Percentiles rank a stretch among this genome's conserved stretches.
phyloP scores from a whole-genome alignment of 2,797 vertebrate species.

The Cichlasoma orientale region DNA sequence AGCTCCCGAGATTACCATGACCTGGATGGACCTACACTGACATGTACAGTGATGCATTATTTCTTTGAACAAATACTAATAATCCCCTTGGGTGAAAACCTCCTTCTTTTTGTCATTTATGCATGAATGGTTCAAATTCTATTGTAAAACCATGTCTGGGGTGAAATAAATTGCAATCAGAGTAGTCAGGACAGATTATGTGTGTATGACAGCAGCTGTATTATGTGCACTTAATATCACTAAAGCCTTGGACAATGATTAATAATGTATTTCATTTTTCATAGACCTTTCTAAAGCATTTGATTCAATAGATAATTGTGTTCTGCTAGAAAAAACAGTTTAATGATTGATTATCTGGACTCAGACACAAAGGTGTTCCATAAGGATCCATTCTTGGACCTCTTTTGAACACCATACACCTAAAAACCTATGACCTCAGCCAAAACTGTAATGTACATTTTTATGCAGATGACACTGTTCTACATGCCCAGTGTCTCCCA shows the following conservation, averaged over 20 bases:
- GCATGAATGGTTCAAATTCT: not conserved
- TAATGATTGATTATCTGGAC: not conserved
- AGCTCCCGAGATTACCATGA: too few relatives aligned
- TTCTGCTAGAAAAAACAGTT: not conserved
- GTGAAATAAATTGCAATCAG: not conserved
- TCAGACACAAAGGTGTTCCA: not conserved
- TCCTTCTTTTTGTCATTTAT: not conserved
- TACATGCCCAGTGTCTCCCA: not conserved
- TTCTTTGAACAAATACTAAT: not conserved
- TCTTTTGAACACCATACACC: not conserved
- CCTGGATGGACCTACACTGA: too few relatives aligned
- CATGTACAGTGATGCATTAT: too few relatives aligned
- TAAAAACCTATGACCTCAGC: not conserved
- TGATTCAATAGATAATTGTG: not conserved
- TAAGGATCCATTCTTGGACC: not conserved
- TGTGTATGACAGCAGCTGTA: not conserved
- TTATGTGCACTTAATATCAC: not conserved
- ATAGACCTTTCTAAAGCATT: not conserved
- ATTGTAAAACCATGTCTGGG: not conserved
- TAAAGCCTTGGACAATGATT: not conserved
- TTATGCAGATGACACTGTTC: not conserved
- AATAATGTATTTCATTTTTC: not conserved
- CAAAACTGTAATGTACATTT: not conserved
- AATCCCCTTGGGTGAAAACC: not conserved
- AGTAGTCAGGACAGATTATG: not conserved